phyloP scores from a whole-genome alignment of 2,888 invertebrate genomes.

The Poecilus cupreus region DNA sequence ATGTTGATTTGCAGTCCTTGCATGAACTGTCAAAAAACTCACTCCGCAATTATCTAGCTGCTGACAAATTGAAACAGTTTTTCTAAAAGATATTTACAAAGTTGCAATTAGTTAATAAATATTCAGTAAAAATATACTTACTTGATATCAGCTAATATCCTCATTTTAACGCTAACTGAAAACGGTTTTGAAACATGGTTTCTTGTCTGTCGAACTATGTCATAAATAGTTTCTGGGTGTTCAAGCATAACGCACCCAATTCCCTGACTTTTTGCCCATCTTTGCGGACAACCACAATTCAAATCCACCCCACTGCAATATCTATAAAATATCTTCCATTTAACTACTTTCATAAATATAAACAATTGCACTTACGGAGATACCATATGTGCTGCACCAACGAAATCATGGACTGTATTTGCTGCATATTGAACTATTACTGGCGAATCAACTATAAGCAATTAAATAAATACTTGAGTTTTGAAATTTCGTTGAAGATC shows the following conservation, averaged over 20 bases:
- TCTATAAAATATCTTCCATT: constrained; percentile 69
- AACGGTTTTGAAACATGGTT: constrained; percentile 75
- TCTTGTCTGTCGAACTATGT: constrained; percentile 85
- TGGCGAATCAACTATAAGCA: constrained; percentile 83
- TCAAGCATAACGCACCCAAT: constrained; percentile 90
- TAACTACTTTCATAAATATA: not conserved
- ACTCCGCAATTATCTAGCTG: constrained; percentile 90
- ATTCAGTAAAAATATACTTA: constrained; percentile 64
- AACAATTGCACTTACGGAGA: constrained; percentile 77
- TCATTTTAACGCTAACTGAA: constrained; percentile 93
- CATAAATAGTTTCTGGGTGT: constrained; percentile 88
- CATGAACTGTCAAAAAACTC: constrained; percentile 93
- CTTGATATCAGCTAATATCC: constrained; percentile 83
- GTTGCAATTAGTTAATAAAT: constrained; percentile 22
- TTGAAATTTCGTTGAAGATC: constrained; percentile 38
- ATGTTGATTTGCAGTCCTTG: constrained; percentile 89
- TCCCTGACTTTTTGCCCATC: constrained; percentile 94
- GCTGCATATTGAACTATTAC: constrained; percentile 97
- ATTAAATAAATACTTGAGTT: not conserved
- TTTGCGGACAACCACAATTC: constrained; percentile 98
- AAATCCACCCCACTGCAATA: constrained; percentile 95
- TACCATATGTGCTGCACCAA: constrained; percentile 88
- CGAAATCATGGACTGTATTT: constrained; percentile 87
- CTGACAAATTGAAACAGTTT: constrained; percentile 87
- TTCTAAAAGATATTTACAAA: constrained; percentile 68